These are phyloP conservation scores for Jaculus jaculus DNA, from an alignment of 2,113 vertebrate species.

Conservation along the genomic window DNA sequence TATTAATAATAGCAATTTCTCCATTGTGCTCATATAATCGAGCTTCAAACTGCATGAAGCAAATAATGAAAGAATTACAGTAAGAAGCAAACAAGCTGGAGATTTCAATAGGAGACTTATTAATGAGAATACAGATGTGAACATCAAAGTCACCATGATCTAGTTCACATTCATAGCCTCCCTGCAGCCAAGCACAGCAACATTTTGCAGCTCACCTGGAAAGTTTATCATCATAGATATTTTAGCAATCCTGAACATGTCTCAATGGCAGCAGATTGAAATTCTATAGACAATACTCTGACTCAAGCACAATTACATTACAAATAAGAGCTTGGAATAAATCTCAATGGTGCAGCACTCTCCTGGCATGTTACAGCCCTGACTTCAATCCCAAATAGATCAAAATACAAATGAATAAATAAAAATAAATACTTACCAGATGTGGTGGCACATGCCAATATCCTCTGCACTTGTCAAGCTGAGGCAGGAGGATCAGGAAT, in stretches of 20 bases:
- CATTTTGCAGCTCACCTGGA: neutral
- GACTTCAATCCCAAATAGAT: too few relatives aligned
- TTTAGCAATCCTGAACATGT: neutral
- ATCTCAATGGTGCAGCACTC: neutral
- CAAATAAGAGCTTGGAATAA: neutral
- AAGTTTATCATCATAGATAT: neutral
- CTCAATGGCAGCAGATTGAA: neutral
- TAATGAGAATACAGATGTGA: neutral
- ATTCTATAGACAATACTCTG: neutral
- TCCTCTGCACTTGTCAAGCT: neutral
- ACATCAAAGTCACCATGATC: neutral
- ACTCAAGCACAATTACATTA: neutral
- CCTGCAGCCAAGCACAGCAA: neutral
- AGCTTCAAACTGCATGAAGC: neutral
- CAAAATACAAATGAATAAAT: neutral
- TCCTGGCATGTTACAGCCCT: neutral
- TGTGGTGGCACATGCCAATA: neutral
- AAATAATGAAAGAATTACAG: neutral
- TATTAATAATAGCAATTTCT: neutral
- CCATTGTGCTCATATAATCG: neutral
- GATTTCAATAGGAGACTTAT: neutral
- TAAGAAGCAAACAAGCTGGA: neutral
- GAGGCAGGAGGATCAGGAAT: neutral
- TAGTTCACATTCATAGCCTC: neutral
- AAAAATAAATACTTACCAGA: neutral